Evolutionary conservation across 92 coral and sea anemone species (phyloP).

Genomic region (Phymanthus crucifer): DNA sequence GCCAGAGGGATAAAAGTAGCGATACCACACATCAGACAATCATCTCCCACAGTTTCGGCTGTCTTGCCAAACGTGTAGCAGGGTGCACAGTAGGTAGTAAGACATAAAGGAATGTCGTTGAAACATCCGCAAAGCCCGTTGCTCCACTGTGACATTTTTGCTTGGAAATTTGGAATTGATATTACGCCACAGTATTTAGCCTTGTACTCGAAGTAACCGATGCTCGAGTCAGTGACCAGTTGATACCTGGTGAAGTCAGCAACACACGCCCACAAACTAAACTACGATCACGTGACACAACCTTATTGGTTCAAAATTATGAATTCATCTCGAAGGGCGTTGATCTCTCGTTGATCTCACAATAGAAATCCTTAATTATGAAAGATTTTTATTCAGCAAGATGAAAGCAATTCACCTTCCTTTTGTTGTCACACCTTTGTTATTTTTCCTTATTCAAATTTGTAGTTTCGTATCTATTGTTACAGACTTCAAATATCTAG

Average conservation of each 20-base stretch:
- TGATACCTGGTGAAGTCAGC: background rate
- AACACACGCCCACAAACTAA: background rate
- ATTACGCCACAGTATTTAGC: background rate
- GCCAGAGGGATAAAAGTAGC: conserved; percentile 73
- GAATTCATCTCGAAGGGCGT: background rate
- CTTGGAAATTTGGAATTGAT: background rate
- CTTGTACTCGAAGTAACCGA: background rate
- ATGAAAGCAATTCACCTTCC: too few relatives aligned
- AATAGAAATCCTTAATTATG: background rate
- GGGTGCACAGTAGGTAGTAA: conserved; percentile 78
- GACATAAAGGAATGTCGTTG: conserved; percentile 74
- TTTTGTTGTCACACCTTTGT: too few relatives aligned
- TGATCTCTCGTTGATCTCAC: background rate
- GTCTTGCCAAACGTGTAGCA: conserved; percentile 95
- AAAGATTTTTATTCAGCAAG: background rate
- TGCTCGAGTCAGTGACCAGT: background rate
- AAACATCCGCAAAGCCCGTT: conserved; percentile 82
- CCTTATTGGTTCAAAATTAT: background rate
- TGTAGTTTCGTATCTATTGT: too few relatives aligned
- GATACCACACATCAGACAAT: conserved; percentile 86
- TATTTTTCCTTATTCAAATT: too few relatives aligned
- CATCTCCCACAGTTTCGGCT: conserved; percentile 96
- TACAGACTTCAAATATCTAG: background rate
- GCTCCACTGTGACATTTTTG: conserved; percentile 53
- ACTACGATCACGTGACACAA: background rate